Base-by-base conservation (phyloP, 2,888 invertebrate species). In the Copidosoma aretas region DNA sequence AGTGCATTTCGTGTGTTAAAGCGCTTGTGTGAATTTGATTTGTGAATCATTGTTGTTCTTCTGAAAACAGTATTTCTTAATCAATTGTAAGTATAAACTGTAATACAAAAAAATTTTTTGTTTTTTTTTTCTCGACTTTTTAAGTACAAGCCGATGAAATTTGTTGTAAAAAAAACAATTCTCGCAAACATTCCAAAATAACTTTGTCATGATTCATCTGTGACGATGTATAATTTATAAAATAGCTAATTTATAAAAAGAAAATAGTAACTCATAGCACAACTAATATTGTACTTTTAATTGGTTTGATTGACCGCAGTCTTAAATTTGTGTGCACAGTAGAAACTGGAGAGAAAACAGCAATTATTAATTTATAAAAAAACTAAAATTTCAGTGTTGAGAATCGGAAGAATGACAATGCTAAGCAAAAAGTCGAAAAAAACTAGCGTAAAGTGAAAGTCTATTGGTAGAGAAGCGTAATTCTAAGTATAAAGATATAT, bases 401-500 rank as follows among this genome's bases (percentile, higher is more conserved):
- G 49, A 10, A 49, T 8, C 32, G 32, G 60, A 59, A 63, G 59
- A 14, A 32, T 19, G 5, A 32, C 25, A 51, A 39, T 61, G 46
- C 61, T 12, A 22, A 24, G 53, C 32, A 51, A 58, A 32, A 19
- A 49, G 56, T 41, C 1, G 21, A 65, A n/a, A 32, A 46, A 57
- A 41, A 25, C 15, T 53, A 64, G 51, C 57, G 53, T 52, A 60
- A 64, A 63, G 56, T 64, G 46, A 14, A 49, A 58, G 60, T 64
- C 14, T 32, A 60, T 57, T 64, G 60, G 54, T 54, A 64, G 65
- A 57, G 59, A 62, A 64, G 59, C 56, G 60, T 65, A 64, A 65
- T 68, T 68, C 53, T 70, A 68, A 71, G 60, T 63, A 46, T 68
- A 65, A 51, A 59, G n/a, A n/a, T n/a, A n/a, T 60, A 51, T 51